Percentiles rank a stretch among this genome's conserved stretches.
These are phyloP conservation scores for Drosophila seclusa DNA, from an alignment of 2,888 invertebrate genomes.

Conservation along the genomic window DNA sequence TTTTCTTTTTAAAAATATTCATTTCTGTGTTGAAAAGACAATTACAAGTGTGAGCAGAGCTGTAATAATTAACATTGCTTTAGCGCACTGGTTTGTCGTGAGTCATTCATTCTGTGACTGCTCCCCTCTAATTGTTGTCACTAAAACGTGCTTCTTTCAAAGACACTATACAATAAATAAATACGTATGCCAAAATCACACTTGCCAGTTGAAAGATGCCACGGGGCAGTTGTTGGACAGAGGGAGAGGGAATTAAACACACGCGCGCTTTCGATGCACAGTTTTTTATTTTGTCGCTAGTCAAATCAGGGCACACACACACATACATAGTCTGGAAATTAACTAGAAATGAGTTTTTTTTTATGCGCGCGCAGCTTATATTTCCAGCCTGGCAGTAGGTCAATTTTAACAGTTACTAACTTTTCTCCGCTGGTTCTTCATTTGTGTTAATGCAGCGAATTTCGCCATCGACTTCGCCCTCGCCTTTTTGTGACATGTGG, in stretches of 20 bases:
- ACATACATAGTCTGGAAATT: not conserved
- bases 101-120: constrained; percentile 32
- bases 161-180: constrained; percentile 13
- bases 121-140: constrained; percentile 5
- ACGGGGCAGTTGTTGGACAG: constrained; percentile 6
- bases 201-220: constrained; percentile 29
- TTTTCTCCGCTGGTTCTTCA: constrained; percentile 45
- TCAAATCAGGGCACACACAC: constrained; percentile 25
- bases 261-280: not conserved
- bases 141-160: constrained; percentile 23
- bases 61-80: constrained; percentile 33
- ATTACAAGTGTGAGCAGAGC: constrained; percentile 1
- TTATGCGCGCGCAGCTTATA: constrained; percentile 46
- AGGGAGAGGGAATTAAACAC: not conserved
- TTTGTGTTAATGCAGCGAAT: constrained; percentile 40
- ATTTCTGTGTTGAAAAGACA: not conserved
- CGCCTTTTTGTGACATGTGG: constrained; percentile 32
- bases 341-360: not conserved
- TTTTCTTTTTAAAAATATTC: not conserved
- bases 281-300: constrained; percentile 24
- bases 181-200: constrained; percentile 25
- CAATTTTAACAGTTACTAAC: constrained; percentile 57
- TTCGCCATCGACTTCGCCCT: constrained; percentile 21
- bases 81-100: constrained; percentile 9
- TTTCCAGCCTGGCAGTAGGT: constrained; percentile 2